These are phyloP conservation scores for cattle (Bos taurus) DNA, from an alignment of 2,113 vertebrate species.

Conservation along the genomic window ARS-UCD2.0 NC_037335.1:30683501-30684000, in stretches of 20 bases:
- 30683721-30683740: not conserved
- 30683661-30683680: not conserved
- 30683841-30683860: not conserved
- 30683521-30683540: not conserved
- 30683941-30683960: not conserved
- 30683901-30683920: not conserved
- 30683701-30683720: not conserved
- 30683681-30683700: not conserved
- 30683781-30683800: not conserved
- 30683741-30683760: not conserved
- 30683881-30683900: not conserved
- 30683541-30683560: not conserved
- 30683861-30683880: not conserved
- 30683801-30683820: not conserved
- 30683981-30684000: not conserved
- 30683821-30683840: not conserved
- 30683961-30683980: not conserved
- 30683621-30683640: not conserved
- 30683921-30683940: not conserved
- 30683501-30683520: not conserved
- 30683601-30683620: not conserved
- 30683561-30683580: not conserved
- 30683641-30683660: not conserved
- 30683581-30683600: not conserved
- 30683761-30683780: not conserved